A percentile compares a stretch with the other conserved stretches of the same genome.
Conservation (phyloP, 2,888 invertebrate species). For the Leptura quadrifasciata region DNA sequence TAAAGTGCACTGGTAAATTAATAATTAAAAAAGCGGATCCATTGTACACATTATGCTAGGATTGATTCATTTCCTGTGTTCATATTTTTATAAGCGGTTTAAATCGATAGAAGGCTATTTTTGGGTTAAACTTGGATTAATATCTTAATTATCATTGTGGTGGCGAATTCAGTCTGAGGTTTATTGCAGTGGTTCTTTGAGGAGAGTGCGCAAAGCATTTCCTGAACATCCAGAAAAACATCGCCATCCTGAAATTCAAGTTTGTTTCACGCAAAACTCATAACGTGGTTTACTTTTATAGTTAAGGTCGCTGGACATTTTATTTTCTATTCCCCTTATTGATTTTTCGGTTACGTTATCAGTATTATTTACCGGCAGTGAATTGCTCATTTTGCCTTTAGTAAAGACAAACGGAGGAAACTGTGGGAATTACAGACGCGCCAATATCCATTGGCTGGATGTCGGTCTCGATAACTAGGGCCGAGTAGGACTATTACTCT, state of each 20-base stretch:
- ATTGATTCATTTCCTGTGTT: background rate
- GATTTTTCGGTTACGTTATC: background rate
- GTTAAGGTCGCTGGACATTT: background rate
- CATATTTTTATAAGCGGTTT: background rate
- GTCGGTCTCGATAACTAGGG: too few relatives aligned
- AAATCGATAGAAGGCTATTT: background rate
- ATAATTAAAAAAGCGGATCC: background rate
- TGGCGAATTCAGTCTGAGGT: background rate
- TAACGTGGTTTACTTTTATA: background rate
- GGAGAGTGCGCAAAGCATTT: background rate
- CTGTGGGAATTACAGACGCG: too few relatives aligned
- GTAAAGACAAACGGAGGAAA: too few relatives aligned
- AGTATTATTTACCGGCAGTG: background rate
- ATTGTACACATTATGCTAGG: background rate
- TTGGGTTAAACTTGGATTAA: background rate
- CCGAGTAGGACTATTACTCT: too few relatives aligned
- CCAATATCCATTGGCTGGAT: too few relatives aligned
- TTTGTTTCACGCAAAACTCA: background rate
- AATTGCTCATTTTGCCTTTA: background rate
- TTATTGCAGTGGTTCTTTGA: background rate
- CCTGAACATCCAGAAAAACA: background rate
- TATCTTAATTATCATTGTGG: background rate
- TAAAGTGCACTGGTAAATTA: constrained; percentile 1
- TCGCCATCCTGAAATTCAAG: background rate
- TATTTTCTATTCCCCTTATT: background rate